A percentile compares a stretch with the other conserved stretches of the same genome.
These are phyloP conservation scores for Choristoneura fumiferana DNA, from an alignment of 1,140 invertebrate species.

Conservation along the genomic window DNA sequence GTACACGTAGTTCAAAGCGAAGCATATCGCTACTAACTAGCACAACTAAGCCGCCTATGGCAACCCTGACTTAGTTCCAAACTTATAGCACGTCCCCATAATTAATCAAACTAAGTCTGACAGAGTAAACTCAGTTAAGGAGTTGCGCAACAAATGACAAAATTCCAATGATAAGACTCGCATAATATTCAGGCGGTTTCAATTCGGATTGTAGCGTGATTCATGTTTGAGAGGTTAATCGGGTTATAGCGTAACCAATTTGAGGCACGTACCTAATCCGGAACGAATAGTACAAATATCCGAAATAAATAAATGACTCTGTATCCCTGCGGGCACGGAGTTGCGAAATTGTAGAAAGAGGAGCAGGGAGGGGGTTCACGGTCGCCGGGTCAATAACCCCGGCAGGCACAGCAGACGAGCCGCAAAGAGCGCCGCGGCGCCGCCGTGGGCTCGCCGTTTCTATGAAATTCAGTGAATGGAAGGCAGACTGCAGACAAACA, in stretches of 20 bases:
- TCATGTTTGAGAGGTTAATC: background rate
- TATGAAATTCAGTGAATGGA: conserved; percentile 38
- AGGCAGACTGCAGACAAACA: conserved; percentile 24
- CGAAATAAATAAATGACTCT: conserved; percentile 30
- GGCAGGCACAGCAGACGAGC: conserved; percentile 34
- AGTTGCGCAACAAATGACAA: conserved; percentile 2
- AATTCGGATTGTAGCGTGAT: background rate
- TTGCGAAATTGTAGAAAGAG: conserved; percentile 17
- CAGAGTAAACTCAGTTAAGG: background rate
- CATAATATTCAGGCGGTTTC: background rate
- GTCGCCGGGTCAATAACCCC: conserved; percentile 63
- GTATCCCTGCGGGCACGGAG: conserved; percentile 23
- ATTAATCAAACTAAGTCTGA: conserved; percentile 12
- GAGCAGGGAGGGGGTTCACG: conserved; percentile 48
- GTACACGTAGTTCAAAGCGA: no score
- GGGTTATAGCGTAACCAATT: conserved; percentile 1
- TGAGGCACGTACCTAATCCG: background rate
- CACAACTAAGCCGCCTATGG: no score
- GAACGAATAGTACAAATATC: conserved; percentile 1
- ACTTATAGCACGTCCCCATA: conserved; percentile 9
- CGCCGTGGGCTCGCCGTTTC: conserved; percentile 20
- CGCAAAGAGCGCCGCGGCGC: conserved; percentile 28
- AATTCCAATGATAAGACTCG: background rate
- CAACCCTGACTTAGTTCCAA: background rate
- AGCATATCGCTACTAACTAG: no score